A percentile compares a stretch with the other conserved stretches of the same genome.
These are phyloP conservation scores for Matsumyia berberina DNA, from an alignment of 2,888 invertebrate species.

Conservation along the genomic window DNA sequence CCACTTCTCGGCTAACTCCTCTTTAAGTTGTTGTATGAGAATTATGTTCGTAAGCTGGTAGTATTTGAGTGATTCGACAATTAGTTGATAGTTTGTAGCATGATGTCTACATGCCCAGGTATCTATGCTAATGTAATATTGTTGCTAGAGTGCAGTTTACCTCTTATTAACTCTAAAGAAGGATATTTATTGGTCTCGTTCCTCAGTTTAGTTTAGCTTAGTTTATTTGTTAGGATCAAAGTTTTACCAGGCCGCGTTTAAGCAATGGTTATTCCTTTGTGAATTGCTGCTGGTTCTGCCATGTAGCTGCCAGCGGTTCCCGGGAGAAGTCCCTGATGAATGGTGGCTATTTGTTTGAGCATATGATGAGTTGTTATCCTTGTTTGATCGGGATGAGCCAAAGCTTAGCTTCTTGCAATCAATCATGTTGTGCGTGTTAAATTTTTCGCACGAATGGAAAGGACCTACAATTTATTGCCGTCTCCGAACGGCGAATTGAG, in stretches of 20 bases:
- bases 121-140: not conserved
- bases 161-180: not conserved
- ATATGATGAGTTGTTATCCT: not conserved
- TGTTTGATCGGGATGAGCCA: not conserved
- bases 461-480: too few relatives aligned
- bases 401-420: not conserved
- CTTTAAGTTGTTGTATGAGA: not conserved
- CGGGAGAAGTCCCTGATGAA: constrained; percentile 1
- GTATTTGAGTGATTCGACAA: constrained; percentile 3
- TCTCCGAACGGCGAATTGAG: too few relatives aligned
- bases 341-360: not conserved
- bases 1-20: not conserved
- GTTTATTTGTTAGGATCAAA: not conserved
- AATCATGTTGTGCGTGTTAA: too few relatives aligned
- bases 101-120: not conserved
- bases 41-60: not conserved
- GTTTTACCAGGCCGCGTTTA: constrained; percentile 4
- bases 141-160: constrained; percentile 1
- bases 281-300: not conserved
- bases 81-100: not conserved
- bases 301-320: not conserved
- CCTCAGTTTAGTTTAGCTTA: not conserved
- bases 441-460: too few relatives aligned
- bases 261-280: not conserved
- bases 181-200: not conserved